Percentiles rank a stretch among this genome's conserved stretches.
phyloP scores from a whole-genome alignment of 2,113 vertebrate genomes.

The Camarhynchus parvulus region DNA sequence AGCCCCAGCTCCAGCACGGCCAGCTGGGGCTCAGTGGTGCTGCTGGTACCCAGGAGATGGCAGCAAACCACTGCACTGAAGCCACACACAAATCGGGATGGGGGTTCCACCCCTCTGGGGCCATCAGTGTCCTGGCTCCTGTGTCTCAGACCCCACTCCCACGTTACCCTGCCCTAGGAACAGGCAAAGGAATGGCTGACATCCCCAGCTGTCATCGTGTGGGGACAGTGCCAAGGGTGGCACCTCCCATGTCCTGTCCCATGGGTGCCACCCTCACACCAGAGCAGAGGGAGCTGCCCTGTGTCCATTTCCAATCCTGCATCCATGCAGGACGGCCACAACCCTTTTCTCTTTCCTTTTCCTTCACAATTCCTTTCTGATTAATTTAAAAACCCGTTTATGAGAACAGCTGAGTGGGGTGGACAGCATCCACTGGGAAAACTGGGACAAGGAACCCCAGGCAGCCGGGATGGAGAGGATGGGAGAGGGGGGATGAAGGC shows the following conservation, averaged over 20 bases:
- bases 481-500: background rate
- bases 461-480: background rate
- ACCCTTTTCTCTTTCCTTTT: background rate
- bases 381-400: background rate
- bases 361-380: background rate
- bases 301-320: background rate
- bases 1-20: background rate
- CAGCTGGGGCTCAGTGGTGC: background rate
- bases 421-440: background rate
- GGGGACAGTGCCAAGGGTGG: background rate
- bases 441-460: background rate
- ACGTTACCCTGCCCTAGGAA: background rate
- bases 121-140: background rate
- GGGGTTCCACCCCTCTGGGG: background rate
- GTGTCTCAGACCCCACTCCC: too few relatives aligned
- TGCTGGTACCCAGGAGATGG: conserved; percentile 65
- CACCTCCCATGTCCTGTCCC: fast-evolving
- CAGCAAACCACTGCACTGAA: conserved; percentile 1
- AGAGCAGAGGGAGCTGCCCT: background rate
- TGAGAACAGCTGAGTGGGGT: background rate
- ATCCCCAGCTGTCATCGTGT: background rate
- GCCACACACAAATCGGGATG: fast-evolving
- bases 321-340: fast-evolving
- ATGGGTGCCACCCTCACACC: fast-evolving
- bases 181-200: fast-evolving